Base-by-base conservation (phyloP, 2,888 invertebrate genomes). In the Laspeyria flexula region DNA sequence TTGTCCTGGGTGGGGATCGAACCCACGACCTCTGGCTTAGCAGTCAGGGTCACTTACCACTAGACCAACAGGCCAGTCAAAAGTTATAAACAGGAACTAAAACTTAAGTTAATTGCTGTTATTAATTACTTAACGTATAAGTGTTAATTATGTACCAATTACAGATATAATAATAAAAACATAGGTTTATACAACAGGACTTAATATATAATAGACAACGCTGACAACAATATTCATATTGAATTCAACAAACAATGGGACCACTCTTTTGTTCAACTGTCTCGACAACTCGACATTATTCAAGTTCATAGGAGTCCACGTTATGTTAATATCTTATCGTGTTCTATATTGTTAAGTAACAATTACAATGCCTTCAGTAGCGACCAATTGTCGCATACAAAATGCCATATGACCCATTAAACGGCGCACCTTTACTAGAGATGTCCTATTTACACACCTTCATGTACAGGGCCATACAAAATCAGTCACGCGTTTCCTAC, bases 321-420 rank as follows among this genome's bases (percentile, higher is more conserved):
- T 61, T 71, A 86, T 80, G 77, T 75, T 78, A 83, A 84, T 79
- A 78, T 50, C 65, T 50, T 43, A 50, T 41, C 35, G 46, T 47
- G 38, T 44, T 43, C 27, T 27, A 83, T 79, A 83, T 83, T 66
- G 69, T 62, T 55, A 59, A 47, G 54, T 57, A 46, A 69, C 77
- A 74, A 83, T 83, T 79, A 88, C 86, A 86, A 88, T 89, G 62
- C 79, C 73, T 82, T 71, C 77, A 77, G 75, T 73, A 73, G 59
- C 62, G 73, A 72, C 67, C 78, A 75, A 75, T 81, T 64, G 65
- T 61, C 73, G 67, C 65, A 73, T 37, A 33, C 38, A 37, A 81
- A 81, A 81, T 81, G 77, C 73, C 79, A 76, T 79, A 68, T 81
- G 86, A 83, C 83, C 86, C 75, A 84, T 81, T 81, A 69, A 71